Percentiles rank a stretch among this genome's conserved stretches.
These are phyloP conservation scores for Alectoris magna DNA, from an alignment of 2,797 vertebrate species.

Conservation along the genomic window DNA sequence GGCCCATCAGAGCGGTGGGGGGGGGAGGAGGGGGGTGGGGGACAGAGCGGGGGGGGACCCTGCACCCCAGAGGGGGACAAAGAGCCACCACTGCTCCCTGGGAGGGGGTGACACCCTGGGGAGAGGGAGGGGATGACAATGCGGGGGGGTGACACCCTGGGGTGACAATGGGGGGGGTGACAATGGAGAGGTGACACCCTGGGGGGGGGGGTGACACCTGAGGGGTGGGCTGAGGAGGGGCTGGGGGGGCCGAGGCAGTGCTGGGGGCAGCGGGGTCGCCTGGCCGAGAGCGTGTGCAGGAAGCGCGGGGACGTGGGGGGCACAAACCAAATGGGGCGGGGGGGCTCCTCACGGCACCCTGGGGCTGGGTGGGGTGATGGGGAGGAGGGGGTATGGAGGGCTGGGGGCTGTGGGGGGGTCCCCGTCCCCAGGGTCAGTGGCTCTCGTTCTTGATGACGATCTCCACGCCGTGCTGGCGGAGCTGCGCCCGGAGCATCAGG, in stretches of 20 bases:
- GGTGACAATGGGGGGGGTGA: too few relatives aligned
- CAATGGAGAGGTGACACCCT: not conserved
- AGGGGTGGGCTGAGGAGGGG: too few relatives aligned
- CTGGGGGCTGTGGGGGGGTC: not conserved
- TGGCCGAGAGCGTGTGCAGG: not conserved
- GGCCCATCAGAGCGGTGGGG: too few relatives aligned
- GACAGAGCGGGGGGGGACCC: too few relatives aligned
- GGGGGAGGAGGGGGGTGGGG: too few relatives aligned
- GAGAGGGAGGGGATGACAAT: too few relatives aligned
- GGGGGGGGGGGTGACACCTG: not conserved
- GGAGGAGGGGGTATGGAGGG: too few relatives aligned
- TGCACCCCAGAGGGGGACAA: too few relatives aligned
- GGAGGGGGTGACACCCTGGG: not conserved
- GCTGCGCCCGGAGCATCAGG: conserved; percentile 74
- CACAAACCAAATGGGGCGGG: not conserved
- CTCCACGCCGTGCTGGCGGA: conserved; percentile 78
- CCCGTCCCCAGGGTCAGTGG: conserved; percentile 43
- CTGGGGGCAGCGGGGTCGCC: not conserved
- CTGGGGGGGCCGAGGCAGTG: not conserved
- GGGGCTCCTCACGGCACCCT: not conserved
- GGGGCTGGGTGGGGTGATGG: too few relatives aligned
- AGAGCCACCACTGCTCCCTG: too few relatives aligned
- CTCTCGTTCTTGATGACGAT: conserved; percentile 78
- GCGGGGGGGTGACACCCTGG: too few relatives aligned
- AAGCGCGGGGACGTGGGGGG: not conserved